phyloP scores from a whole-genome alignment of 2,888 invertebrate genomes.

The Apotomis capreana region DNA sequence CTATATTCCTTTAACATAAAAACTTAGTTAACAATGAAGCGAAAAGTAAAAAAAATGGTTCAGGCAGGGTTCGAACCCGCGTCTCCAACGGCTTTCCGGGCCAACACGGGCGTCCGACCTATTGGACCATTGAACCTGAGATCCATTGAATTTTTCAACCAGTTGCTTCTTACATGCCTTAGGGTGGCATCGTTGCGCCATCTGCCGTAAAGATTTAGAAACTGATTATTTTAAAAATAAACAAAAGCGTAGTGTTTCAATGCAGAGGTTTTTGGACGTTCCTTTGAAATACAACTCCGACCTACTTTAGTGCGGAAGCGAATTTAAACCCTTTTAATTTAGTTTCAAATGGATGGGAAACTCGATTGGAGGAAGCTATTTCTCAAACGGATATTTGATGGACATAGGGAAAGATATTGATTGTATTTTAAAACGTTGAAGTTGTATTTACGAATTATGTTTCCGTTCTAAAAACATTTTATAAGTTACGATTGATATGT shows the following conservation, averaged over 20 bases:
- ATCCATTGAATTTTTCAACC: too few relatives aligned
- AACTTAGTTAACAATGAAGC: too few relatives aligned
- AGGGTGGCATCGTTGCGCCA: too few relatives aligned
- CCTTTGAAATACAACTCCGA: slow-evolving; percentile 35
- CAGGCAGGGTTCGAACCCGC: too few relatives aligned
- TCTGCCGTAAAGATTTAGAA: too few relatives aligned
- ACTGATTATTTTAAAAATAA: too few relatives aligned
- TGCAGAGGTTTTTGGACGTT: background rate
- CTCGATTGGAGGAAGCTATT: slow-evolving; percentile 13
- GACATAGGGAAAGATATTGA: background rate
- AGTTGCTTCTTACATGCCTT: too few relatives aligned
- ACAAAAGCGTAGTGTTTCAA: background rate
- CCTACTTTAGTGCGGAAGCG: slow-evolving; percentile 24
- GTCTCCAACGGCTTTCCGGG: too few relatives aligned
- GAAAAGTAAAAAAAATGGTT: too few relatives aligned
- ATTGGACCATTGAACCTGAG: too few relatives aligned
- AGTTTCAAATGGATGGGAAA: slow-evolving; percentile 29
- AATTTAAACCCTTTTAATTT: slow-evolving; percentile 29
- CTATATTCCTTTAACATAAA: background rate
- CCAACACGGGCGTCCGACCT: too few relatives aligned
- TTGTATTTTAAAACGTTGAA: background rate
- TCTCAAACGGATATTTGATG: slow-evolving; percentile 2
- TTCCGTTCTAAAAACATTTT: background rate
- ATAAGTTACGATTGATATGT: background rate
- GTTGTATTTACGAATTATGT: background rate